Percentiles rank a stretch among this genome's conserved stretches.
Evolutionary conservation across 2,797 vertebrate genomes (phyloP).

Genomic region (Poeciliopsis presidionis): DNA sequence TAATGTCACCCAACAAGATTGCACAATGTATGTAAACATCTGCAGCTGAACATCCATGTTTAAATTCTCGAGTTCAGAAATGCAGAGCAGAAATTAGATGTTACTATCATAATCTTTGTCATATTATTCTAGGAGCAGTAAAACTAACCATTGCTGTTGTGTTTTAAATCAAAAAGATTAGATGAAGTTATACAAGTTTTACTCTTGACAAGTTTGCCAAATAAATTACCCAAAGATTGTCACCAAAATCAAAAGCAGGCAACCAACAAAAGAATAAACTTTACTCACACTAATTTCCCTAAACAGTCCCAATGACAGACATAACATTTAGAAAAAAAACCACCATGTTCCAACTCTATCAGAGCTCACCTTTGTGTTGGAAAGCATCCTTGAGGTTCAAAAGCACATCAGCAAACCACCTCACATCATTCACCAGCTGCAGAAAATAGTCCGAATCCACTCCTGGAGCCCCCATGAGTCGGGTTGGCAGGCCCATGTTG

Average conservation of each 20-base stretch:
- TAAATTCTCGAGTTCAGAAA: background rate
- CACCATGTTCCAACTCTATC: conserved; percentile 4
- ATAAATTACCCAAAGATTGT: background rate
- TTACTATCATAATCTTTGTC: background rate
- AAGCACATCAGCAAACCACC: conserved; percentile 92
- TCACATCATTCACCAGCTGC: conserved; percentile 93
- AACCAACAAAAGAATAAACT: background rate
- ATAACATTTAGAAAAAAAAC: background rate
- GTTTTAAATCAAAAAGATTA: background rate
- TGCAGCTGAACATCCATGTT: background rate
- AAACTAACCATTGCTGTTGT: background rate
- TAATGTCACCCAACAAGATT: background rate
- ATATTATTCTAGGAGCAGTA: background rate
- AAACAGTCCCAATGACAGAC: background rate
- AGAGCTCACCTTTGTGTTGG: conserved; percentile 85
- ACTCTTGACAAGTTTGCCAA: background rate
- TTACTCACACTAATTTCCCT: background rate
- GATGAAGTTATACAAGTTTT: background rate
- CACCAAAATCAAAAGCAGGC: background rate
- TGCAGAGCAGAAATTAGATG: background rate
- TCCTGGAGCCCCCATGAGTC: conserved; percentile 78
- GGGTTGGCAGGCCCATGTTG: conserved; percentile 84
- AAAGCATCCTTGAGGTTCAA: conserved; percentile 92
- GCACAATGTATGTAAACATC: background rate
- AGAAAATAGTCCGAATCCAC: conserved; percentile 94